Base-by-base conservation (phyloP, 2,888 invertebrate species). In the Malachius bipustulatus region DNA sequence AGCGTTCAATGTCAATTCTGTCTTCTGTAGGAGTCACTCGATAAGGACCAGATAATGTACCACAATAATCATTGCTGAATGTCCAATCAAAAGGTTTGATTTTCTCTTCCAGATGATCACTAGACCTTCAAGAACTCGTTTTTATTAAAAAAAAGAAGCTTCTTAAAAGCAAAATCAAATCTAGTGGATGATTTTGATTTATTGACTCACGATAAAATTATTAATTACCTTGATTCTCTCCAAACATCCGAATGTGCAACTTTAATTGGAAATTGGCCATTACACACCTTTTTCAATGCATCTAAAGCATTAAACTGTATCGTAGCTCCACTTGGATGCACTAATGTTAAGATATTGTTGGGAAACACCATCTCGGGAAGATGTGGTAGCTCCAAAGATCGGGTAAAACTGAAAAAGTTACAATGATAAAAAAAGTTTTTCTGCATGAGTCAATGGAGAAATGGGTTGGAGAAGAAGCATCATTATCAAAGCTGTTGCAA, bases 301-400 rank as follows among this genome's bases (percentile, higher is more conserved):
- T 94, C 93, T 39, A 97, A 66, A 1, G 94, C 83, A 57, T 80
- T 83, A 55, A 98, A 97, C 51, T 79, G 74, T 44, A 98, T 69
- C 6, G 57, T 56, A 26, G 77, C 72, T 37, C 85, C 82, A 56
- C 66, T 67, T 35, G 63, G 65, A 58, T 91, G 87, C 30, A 65
- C 62, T 26, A 98, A 55, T 15, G 66, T 66, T 24, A 98, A 64
- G 40, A 74, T 63, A 57, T 98, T 98, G 50, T 87, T 83, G 12
- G 93, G 88, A 66, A 97, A 98, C 13, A 97, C 87, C 97, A 98
- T 98, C 56, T 98, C 98, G 3, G 98, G 98, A 50, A 93, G 71
- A 57, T 93, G 89, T n/a, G 91, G 90, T 47, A 96, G 69, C 37
- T 74, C 68, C 38, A 91, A 62, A 26, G 78, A 70, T 47, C 70